A percentile compares a stretch with the other conserved stretches of the same genome.
phyloP scores from a whole-genome alignment of 2,113 vertebrate species.

The Pseudorasbora parva region DNA sequence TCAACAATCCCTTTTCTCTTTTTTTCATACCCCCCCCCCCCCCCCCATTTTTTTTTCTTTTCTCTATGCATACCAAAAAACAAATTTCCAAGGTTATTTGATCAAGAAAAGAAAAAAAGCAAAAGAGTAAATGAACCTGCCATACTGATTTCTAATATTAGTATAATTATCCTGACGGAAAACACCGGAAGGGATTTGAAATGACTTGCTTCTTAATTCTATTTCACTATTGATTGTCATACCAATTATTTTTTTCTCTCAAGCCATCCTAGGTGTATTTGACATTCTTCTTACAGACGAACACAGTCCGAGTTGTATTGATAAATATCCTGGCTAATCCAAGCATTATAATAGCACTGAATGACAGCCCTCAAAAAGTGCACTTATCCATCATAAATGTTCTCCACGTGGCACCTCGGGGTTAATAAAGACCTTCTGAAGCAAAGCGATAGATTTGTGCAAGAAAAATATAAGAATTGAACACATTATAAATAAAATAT shows the following conservation, averaged over 20 bases:
- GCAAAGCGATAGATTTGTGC: too few species aligned
- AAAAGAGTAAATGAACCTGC: background rate
- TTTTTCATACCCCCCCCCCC: background rate
- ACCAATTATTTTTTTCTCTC: background rate
- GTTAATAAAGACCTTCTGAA: too few species aligned
- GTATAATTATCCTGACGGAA: background rate
- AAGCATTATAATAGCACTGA: too few species aligned
- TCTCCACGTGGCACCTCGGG: too few species aligned
- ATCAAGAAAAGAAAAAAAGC: background rate
- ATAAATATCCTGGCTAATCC: too few species aligned
- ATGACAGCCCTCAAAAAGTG: too few species aligned
- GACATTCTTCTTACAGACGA: too few species aligned
- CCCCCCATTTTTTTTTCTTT: background rate
- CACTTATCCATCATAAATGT: too few species aligned
- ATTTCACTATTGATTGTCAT: constrained; percentile 3
- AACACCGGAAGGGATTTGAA: constrained; percentile 4
- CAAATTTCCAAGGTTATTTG: background rate
- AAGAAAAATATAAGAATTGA: too few species aligned
- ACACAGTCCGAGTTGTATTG: too few species aligned
- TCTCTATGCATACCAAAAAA: background rate
- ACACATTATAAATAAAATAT: too few species aligned
- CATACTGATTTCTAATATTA: background rate
- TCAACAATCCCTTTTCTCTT: background rate
- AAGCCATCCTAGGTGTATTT: too few species aligned
- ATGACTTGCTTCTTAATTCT: background rate